These are phyloP conservation scores for Takifugu bimaculatus DNA, from an alignment of 2,113 vertebrate species.

Conservation along the genomic window DNA sequence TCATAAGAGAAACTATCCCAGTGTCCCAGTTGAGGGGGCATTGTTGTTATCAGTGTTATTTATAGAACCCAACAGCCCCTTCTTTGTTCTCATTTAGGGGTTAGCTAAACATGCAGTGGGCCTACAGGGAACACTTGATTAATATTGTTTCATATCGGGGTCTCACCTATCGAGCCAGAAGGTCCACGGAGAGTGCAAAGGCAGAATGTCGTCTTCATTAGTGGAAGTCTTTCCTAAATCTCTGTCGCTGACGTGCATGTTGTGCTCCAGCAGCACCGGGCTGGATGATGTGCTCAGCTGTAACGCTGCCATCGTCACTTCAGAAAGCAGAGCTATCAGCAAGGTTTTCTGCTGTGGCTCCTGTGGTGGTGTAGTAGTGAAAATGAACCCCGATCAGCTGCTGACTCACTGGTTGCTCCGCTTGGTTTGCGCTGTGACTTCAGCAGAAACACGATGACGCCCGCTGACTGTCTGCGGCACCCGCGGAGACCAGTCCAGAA, in stretches of 20 bases:
- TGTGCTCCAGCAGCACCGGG: slow-evolving; percentile 63
- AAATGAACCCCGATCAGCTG: slow-evolving; percentile 52
- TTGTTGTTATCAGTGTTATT: background rate
- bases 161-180: slow-evolving; percentile 79
- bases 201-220: slow-evolving; percentile 57
- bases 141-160: background rate
- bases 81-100: slow-evolving; percentile 24
- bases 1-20: no score
- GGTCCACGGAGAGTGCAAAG: slow-evolving; percentile 78
- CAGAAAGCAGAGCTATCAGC: slow-evolving; percentile 3
- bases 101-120: slow-evolving; percentile 12
- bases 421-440: slow-evolving; percentile 63
- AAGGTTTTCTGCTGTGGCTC: slow-evolving; percentile 1
- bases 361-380: slow-evolving; percentile 23
- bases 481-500: slow-evolving; percentile 11
- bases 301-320: slow-evolving; percentile 65
- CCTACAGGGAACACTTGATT: background rate
- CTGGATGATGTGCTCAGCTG: slow-evolving; percentile 63
- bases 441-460: slow-evolving; percentile 52
- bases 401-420: slow-evolving; percentile 67
- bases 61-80: background rate
- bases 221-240: slow-evolving; percentile 64
- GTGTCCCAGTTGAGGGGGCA: no score
- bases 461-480: slow-evolving; percentile 23
- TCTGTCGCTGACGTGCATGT: slow-evolving; percentile 67